phyloP scores from a whole-genome alignment of 2,113 vertebrate species.

The Isurus oxyrinchus region DNA sequence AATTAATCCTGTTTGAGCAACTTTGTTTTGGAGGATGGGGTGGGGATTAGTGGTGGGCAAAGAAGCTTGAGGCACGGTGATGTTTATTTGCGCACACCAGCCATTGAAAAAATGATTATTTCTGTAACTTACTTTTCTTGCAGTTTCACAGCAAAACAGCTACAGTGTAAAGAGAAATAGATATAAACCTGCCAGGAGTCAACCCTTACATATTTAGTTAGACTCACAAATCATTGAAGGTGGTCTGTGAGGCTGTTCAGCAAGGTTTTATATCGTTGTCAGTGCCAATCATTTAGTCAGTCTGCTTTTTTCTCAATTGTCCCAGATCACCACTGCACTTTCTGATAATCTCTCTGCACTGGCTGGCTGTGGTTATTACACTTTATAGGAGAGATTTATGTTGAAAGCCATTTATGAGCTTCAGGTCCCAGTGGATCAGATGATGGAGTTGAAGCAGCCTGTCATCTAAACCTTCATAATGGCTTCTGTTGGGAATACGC shows the following conservation, averaged over 20 bases:
- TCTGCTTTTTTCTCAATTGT: slow-evolving; percentile 51
- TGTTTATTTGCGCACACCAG: not conserved
- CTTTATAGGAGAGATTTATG: slow-evolving; percentile 77
- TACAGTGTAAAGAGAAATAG: not conserved
- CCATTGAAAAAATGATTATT: not conserved
- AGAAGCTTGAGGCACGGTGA: not conserved
- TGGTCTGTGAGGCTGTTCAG: slow-evolving; percentile 26
- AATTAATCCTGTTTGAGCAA: not conserved
- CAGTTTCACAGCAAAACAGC: not conserved
- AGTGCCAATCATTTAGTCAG: slow-evolving; percentile 49
- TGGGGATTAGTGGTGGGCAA: no score
- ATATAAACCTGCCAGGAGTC: not conserved
- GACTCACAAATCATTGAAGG: not conserved
- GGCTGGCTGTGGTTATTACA: slow-evolving; percentile 79
- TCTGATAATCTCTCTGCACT: slow-evolving; percentile 65
- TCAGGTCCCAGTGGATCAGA: slow-evolving; percentile 75
- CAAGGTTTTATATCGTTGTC: slow-evolving; percentile 35
- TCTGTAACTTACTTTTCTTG: not conserved
- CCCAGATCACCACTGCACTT: slow-evolving; percentile 59
- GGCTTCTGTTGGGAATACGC: slow-evolving; percentile 76
- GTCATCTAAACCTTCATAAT: slow-evolving; percentile 78
- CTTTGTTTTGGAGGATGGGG: not conserved
- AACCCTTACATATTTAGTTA: not conserved
- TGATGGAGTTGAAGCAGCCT: slow-evolving; percentile 76
- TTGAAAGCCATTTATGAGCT: slow-evolving; percentile 90